These are phyloP conservation scores for Cryptotis parvus DNA, from an alignment of 2,113 vertebrate species.

Conservation along the genomic window DNA sequence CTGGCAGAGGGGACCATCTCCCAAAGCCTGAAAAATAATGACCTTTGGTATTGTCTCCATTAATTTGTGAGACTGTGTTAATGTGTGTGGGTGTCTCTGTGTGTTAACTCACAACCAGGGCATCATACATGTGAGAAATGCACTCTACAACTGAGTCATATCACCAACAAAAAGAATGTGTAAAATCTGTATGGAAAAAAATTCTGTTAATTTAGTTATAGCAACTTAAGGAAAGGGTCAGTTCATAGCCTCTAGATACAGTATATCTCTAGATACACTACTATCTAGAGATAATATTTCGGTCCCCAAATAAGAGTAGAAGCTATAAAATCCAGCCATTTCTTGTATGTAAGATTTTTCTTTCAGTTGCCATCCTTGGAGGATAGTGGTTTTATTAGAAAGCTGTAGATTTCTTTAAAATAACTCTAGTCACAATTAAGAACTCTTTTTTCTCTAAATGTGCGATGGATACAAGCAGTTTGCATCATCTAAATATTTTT, in stretches of 20 bases:
- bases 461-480: background rate
- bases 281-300: background rate
- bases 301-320: background rate
- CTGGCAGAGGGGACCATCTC: background rate
- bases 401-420: background rate
- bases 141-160: too few relatives aligned
- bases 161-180: too few relatives aligned
- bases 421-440: background rate
- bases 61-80: too few relatives aligned
- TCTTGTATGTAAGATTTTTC: slow-evolving; percentile 10
- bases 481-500: background rate
- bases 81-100: too few relatives aligned
- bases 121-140: too few relatives aligned
- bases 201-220: background rate
- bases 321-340: background rate
- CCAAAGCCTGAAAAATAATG: background rate
- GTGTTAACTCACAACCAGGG: too few relatives aligned
- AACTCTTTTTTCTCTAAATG: background rate
- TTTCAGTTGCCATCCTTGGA: slow-evolving; percentile 57
- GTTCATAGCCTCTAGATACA: too few relatives aligned
- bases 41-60: background rate
- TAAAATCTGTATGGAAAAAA: slow-evolving; percentile 1
- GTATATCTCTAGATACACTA: too few relatives aligned
- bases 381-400: slow-evolving; percentile 25
- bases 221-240: background rate